Percentiles rank a stretch among this genome's conserved stretches.
These are phyloP conservation scores for Peromyscus aztecus DNA, from an alignment of 2,797 vertebrate species.

Conservation along the genomic window DNA sequence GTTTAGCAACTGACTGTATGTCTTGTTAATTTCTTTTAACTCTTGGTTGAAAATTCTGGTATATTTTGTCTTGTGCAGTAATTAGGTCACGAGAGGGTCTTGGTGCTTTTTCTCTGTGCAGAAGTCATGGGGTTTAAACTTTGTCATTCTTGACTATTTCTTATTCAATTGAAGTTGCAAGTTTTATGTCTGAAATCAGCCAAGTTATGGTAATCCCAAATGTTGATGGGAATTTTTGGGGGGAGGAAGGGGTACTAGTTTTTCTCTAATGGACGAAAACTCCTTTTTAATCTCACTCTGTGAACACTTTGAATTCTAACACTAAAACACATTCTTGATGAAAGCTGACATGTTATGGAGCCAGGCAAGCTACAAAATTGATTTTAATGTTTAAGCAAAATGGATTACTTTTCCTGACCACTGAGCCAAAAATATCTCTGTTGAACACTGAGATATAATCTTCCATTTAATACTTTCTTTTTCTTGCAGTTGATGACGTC, in stretches of 20 bases:
- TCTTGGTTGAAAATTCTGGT: conserved; percentile 2
- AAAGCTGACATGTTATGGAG: neutral
- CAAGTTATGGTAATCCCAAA: conserved; percentile 15
- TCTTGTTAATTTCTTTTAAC: conserved; percentile 45
- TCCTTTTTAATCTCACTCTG: neutral
- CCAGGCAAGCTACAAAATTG: neutral
- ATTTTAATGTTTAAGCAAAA: conserved; percentile 54
- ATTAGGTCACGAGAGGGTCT: conserved; percentile 2
- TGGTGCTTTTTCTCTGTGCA: conserved; percentile 5
- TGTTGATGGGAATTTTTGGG: neutral
- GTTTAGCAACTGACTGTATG: conserved; percentile 33
- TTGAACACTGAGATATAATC: neutral
- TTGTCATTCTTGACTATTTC: conserved; percentile 51
- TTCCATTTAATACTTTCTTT: neutral
- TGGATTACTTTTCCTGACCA: conserved; percentile 33
- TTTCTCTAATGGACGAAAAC: neutral
- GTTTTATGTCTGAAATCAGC: conserved; percentile 43
- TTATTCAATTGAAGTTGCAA: conserved; percentile 57
- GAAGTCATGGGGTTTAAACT: conserved; percentile 37
- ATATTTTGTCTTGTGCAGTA: conserved; percentile 46
- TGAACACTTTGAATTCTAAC: conserved; percentile 26
- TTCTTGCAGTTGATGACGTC: neutral
- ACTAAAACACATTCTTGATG: conserved; percentile 11
- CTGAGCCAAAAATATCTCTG: conserved; percentile 27
- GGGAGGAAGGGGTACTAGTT: neutral